Percentiles rank a stretch among this genome's conserved stretches.
phyloP scores from a whole-genome alignment of 2,888 invertebrate genomes.

The Patella pellucida region DNA sequence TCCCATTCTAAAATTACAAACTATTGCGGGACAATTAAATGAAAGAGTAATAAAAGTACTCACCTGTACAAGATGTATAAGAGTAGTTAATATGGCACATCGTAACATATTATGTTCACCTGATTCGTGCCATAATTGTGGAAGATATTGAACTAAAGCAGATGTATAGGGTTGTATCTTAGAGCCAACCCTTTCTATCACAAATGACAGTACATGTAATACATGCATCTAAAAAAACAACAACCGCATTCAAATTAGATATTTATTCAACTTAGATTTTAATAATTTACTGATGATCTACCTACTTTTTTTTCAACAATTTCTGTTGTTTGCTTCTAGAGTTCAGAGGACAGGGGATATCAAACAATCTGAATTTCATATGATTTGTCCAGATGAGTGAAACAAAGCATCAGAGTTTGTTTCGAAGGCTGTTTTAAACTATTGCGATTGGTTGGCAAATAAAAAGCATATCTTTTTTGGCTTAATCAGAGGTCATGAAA shows the following conservation, averaged over 20 bases:
- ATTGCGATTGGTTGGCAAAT: no score
- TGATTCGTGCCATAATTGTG: slow-evolving; percentile 89
- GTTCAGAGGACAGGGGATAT: no score
- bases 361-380: no score
- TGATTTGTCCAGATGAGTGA: no score
- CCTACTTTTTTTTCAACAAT: no score
- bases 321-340: no score
- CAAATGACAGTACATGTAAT: slow-evolving; percentile 88
- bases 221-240: slow-evolving; percentile 82
- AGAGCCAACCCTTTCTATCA: slow-evolving; percentile 87
- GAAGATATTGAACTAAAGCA: slow-evolving; percentile 85
- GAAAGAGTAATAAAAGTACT: slow-evolving; percentile 3
- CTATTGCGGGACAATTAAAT: background rate
- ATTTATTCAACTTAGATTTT: background rate
- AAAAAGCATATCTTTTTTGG: no score
- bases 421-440: no score
- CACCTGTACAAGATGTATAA: slow-evolving; percentile 87
- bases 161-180: slow-evolving; percentile 80
- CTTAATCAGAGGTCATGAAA: no score
- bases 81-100: slow-evolving; percentile 89
- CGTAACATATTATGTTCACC: slow-evolving; percentile 89
- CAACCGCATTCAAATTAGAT: slow-evolving; percentile 16
- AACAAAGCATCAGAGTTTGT: no score
- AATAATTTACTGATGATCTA: no score
- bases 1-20: no score